A percentile compares a stretch with the other conserved stretches of the same genome.
Evolutionary conservation across 2,113 vertebrate species (phyloP).

Genomic region (Pterocles gutturalis): DNA sequence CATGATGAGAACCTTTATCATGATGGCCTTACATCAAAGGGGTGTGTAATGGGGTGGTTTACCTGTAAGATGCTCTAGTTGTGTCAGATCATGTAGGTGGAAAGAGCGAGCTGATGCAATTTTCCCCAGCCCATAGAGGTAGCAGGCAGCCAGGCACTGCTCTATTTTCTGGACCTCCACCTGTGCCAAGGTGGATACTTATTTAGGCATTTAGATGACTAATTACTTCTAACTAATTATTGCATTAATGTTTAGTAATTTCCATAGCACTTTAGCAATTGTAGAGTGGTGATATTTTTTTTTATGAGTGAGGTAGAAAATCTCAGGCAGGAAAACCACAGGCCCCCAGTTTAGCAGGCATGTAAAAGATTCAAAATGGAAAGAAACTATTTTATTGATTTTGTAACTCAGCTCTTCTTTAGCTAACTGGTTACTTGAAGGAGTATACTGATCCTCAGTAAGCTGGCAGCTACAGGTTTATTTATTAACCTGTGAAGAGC

Average conservation of each 20-base stretch:
- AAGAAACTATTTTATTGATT: not conserved
- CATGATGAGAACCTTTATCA: not conserved
- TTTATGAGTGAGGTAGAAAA: not conserved
- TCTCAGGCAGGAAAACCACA: not conserved
- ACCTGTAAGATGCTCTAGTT: not conserved
- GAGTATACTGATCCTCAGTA: not conserved
- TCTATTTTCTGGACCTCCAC: not conserved
- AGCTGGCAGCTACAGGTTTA: not conserved
- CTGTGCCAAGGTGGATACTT: not conserved
- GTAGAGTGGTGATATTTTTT: not conserved
- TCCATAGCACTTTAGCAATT: not conserved
- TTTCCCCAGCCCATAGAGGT: not conserved
- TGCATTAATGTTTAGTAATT: not conserved
- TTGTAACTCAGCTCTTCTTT: not conserved
- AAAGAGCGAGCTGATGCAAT: not conserved
- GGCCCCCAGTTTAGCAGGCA: not conserved
- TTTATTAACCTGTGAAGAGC: not conserved
- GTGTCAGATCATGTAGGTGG: not conserved
- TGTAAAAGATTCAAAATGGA: not conserved
- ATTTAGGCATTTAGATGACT: not conserved
- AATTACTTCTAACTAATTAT: not conserved
- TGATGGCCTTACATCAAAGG: not conserved
- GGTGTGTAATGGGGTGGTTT: not conserved
- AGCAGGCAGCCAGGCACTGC: not conserved
- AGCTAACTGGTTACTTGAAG: not conserved